Conservation (phyloP, 2,113 vertebrate species). For the Limnothrissa miodon region DNA sequence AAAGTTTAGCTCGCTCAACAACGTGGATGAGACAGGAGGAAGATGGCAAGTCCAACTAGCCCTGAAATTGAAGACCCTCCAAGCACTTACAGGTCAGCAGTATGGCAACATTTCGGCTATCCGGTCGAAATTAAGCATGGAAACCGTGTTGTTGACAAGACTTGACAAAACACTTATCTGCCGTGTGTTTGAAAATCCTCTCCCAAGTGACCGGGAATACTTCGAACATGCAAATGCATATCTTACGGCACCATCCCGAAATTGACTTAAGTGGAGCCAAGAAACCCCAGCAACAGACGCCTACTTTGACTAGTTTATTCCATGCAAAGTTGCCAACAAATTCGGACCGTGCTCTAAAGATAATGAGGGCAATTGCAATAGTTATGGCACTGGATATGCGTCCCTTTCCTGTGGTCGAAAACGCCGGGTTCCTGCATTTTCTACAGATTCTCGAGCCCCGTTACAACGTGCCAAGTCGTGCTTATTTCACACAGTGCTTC, state of each 20-base stretch:
- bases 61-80: not conserved
- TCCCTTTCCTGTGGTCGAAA: not conserved
- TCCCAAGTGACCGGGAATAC: not conserved
- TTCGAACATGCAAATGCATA: not conserved
- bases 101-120: too few species aligned
- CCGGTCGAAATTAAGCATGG: slow-evolving; percentile 34
- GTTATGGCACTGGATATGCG: not conserved
- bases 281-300: not conserved
- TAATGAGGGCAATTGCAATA: not conserved
- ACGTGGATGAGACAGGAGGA: too few species aligned
- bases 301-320: slow-evolving; percentile 14
- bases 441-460: too few species aligned
- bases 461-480: too few species aligned
- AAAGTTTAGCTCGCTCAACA: too few species aligned
- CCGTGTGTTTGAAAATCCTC: too few species aligned
- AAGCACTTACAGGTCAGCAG: slow-evolving; percentile 17
- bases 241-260: not conserved
- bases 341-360: not conserved
- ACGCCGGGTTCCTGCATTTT: not conserved
- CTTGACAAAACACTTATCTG: too few species aligned
- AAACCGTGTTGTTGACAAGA: slow-evolving; percentile 26
- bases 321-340: not conserved
- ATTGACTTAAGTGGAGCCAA: not conserved
- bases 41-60: too few species aligned
- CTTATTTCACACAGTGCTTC: too few species aligned